Conservation (phyloP, 35 echinoderm and acorn worm genomes). For the Acanthaster planci region DNA sequence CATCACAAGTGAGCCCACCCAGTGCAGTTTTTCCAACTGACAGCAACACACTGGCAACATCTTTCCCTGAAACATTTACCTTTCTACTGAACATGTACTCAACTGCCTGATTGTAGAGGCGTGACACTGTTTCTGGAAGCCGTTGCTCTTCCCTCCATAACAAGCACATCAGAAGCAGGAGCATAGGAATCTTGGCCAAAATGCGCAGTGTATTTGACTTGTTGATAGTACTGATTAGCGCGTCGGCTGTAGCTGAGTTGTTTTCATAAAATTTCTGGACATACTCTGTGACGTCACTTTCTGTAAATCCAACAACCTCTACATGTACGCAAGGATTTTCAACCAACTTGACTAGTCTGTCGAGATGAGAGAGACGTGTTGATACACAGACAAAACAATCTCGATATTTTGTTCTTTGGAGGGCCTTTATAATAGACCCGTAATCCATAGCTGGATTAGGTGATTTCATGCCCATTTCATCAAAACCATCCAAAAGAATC, state of each 20-base stretch:
- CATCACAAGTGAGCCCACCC: background rate
- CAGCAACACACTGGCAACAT: background rate
- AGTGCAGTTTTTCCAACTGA: background rate
- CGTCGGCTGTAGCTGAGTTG: background rate
- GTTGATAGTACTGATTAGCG: background rate
- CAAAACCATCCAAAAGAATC: constrained; percentile 12
- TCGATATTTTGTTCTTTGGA: background rate
- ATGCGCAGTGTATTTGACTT: background rate
- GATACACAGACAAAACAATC: background rate
- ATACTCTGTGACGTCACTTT: background rate
- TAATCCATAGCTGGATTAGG: background rate
- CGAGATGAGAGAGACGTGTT: background rate
- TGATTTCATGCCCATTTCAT: background rate
- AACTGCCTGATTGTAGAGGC: background rate
- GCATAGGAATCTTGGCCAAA: background rate
- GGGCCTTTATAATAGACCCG: background rate
- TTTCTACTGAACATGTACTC: constrained; percentile 2
- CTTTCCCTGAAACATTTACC: background rate
- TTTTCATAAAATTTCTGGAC: background rate
- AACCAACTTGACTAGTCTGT: background rate
- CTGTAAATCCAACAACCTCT: background rate
- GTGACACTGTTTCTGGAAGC: constrained; percentile 12
- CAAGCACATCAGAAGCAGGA: background rate
- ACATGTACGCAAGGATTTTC: background rate
- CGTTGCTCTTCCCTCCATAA: background rate